These are phyloP conservation scores for Pangasius larnaudii DNA, from an alignment of 2,797 vertebrate genomes.

Conservation along the genomic window DNA sequence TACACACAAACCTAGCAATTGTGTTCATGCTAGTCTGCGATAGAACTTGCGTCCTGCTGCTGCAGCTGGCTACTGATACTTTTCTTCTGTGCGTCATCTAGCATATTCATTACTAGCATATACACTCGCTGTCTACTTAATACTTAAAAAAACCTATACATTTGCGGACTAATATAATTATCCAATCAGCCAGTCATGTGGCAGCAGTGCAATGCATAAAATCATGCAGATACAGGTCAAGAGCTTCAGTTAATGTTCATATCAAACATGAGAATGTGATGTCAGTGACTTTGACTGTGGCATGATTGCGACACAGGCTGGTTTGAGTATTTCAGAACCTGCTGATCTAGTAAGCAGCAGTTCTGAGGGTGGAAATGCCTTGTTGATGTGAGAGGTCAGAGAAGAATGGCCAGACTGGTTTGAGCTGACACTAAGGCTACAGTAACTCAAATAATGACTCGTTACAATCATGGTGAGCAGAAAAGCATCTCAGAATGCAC, in stretches of 20 bases:
- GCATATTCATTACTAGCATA: not conserved
- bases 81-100: not conserved
- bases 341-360: too few species aligned
- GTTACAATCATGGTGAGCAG: not conserved
- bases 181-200: not conserved
- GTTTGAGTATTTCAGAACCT: too few species aligned
- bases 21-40: not conserved
- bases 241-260: not conserved
- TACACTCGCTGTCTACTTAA: not conserved
- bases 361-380: not conserved
- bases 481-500: not conserved
- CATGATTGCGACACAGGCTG: too few species aligned
- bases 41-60: not conserved
- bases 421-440: not conserved
- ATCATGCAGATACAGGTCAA: not conserved
- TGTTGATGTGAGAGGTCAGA: not conserved
- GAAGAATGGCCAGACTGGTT: not conserved
- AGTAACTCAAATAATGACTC: not conserved
- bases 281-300: not conserved
- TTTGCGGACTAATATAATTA: not conserved
- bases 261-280: too few species aligned
- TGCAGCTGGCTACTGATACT: not conserved
- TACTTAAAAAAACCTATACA: not conserved
- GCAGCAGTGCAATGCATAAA: not conserved
- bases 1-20: not conserved